phyloP scores from a whole-genome alignment of 2,888 invertebrate species.

The Dexiosoma caninum region DNA sequence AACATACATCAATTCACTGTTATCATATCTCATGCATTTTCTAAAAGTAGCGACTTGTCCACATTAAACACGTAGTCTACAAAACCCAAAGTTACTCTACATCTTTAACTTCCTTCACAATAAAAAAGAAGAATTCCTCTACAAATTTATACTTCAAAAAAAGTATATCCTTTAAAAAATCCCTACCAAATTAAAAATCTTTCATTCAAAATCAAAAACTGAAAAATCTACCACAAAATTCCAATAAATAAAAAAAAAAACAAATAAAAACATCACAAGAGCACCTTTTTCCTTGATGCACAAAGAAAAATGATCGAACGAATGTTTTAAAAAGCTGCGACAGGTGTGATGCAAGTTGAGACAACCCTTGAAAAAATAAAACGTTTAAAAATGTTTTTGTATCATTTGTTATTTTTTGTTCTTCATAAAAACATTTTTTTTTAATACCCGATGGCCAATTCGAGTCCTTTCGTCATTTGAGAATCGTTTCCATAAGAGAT shows the following conservation, averaged over 20 bases:
- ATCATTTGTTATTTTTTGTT: constrained; percentile 24
- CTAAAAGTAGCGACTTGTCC: no score
- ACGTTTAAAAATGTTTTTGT: constrained; percentile 53
- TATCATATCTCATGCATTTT: no score
- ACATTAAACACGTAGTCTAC: no score
- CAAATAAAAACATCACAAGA: constrained; percentile 45
- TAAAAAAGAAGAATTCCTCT: no score
- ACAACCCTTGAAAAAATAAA: constrained; percentile 33
- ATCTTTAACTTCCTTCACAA: no score
- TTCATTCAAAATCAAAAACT: constrained; percentile 39
- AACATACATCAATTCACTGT: no score
- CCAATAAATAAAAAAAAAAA: constrained; percentile 16
- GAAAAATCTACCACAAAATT: constrained; percentile 18
- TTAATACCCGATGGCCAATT: constrained; percentile 31
- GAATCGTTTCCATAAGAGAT: constrained; percentile 31
- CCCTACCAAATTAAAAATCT: constrained; percentile 17
- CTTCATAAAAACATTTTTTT: neutral
- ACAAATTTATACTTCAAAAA: neutral
- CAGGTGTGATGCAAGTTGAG: constrained; percentile 59
- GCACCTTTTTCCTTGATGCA: constrained; percentile 49
- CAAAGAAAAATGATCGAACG: constrained; percentile 9
- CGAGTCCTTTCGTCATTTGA: constrained; percentile 54
- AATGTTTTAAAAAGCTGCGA: constrained; percentile 37
- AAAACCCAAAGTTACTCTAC: neutral
- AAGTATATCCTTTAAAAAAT: neutral